These are phyloP conservation scores for Pagrus major DNA, from an alignment of 2,113 vertebrate species.

Conservation along the genomic window DNA sequence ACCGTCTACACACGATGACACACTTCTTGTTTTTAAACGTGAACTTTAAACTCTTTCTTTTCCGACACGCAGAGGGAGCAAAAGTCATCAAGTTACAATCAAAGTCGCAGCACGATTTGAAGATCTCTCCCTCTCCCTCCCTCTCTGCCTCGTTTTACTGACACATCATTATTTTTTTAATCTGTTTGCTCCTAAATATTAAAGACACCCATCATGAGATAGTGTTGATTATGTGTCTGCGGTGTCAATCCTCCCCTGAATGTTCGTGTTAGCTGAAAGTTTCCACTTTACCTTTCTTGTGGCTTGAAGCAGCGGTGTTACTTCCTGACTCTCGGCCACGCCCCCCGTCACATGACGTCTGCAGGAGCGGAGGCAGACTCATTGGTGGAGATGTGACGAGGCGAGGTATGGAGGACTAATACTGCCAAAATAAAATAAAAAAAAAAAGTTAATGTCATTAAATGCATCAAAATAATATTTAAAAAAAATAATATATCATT, in stretches of 20 bases:
- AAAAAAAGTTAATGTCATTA: no score
- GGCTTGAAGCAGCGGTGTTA: slow-evolving; percentile 36
- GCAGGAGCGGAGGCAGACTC: accelerated
- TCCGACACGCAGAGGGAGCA: not conserved
- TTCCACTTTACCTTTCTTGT: slow-evolving; percentile 59
- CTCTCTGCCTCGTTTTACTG: not conserved
- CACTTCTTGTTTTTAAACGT: no score
- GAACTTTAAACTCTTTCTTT: accelerated
- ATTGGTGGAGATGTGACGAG: no score
- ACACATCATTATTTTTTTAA: accelerated
- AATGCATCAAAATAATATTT: no score
- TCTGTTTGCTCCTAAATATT: accelerated
- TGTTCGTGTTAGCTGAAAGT: slow-evolving; percentile 23
- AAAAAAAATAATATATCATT: no score
- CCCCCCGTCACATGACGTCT: slow-evolving; percentile 70
- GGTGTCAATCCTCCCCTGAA: not conserved
- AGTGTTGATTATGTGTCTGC: accelerated
- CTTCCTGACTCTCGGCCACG: slow-evolving; percentile 63
- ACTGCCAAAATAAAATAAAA: no score
- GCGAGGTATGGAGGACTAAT: not conserved
- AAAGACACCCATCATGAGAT: not conserved
- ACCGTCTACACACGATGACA: no score
- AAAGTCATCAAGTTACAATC: not conserved
- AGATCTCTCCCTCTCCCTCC: not conserved
- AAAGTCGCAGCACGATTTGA: not conserved